phyloP scores from a whole-genome alignment of 2,888 invertebrate genomes.

The Lochmaea crataegi region DNA sequence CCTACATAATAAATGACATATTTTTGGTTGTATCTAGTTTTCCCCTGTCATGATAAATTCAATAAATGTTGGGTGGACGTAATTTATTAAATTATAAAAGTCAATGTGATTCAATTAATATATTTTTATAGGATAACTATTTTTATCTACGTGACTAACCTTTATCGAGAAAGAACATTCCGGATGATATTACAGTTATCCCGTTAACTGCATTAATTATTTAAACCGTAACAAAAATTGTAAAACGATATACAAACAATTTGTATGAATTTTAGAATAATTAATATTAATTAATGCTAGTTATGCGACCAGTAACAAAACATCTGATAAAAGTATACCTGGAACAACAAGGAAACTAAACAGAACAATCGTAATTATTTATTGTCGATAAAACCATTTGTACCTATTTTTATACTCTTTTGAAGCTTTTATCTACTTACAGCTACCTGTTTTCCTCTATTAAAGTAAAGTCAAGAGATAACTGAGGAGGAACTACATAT shows the following conservation, averaged over 20 bases:
- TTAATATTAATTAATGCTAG: too few species aligned
- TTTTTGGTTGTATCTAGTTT: neutral
- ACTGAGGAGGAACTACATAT: too few species aligned
- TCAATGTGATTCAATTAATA: neutral
- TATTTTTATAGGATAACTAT: neutral
- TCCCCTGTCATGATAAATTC: neutral
- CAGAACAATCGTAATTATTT: too few species aligned
- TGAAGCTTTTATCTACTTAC: too few species aligned
- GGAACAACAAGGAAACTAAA: too few species aligned
- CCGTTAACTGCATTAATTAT: neutral
- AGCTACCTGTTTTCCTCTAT: too few species aligned
- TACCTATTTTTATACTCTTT: too few species aligned
- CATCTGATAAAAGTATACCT: too few species aligned
- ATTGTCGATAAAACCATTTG: too few species aligned
- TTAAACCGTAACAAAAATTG: neutral
- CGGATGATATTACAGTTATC: neutral
- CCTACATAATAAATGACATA: neutral
- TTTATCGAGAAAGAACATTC: neutral
- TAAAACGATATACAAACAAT: neutral
- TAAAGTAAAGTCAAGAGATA: too few species aligned
- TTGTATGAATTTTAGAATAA: neutral
- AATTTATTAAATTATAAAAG: neutral
- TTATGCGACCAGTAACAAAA: too few species aligned
- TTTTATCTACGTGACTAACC: constrained; percentile 1
- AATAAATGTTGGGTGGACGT: neutral